Evolutionary conservation across 2,797 vertebrate species (phyloP), one percentile per base, ranked within the genome.

Genomic region (Rhinatrema bivittatum): DNA sequence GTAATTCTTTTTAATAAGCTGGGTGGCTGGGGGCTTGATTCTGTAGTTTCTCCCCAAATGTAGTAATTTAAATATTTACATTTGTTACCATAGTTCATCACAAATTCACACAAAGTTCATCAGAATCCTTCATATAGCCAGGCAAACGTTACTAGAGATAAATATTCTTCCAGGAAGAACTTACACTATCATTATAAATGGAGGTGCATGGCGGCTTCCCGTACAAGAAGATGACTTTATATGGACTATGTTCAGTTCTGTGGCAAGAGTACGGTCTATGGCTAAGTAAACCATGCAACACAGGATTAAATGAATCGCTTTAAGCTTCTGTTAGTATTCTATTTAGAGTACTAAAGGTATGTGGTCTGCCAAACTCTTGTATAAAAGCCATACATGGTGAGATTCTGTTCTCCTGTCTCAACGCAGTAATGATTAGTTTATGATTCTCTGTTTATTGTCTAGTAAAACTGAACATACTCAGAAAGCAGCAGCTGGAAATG

Each of bases 391-490:
- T 22, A 25, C 33, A 48, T 41, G 21, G 30, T 7, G 32, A 1
- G 8, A 15, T 12, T 52, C 46, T 44, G 33, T 35, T 53, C 29
- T 45, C 17, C 22, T 14, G 2, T 29, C 20, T n/a, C n/a, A n/a
- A n/a, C n/a, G n/a, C n/a, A n/a, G n/a, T n/a, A n/a, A n/a, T n/a
- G n/a, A n/a, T n/a, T n/a, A n/a, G n/a, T n/a, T n/a, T n/a, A 27
- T 37, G 36, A 9, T 29, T 24, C 48, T n/a, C n/a, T n/a, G n/a
- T n/a, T n/a, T n/a, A n/a, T n/a, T n/a, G n/a, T n/a, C n/a, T 17
- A 54, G 22, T 14, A 27, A 44, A 16, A 7, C 36, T 25, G 29
- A 48, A 56, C 55, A 46, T 36, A 56, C 54, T 25, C 34, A 38
- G 23, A 35, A 34, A 25, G 4, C 3, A 5, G 2, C 24, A n/a